Evolutionary conservation across 1,140 invertebrate species (phyloP).

Genomic region (Ctenoplectra terminalis): DNA sequence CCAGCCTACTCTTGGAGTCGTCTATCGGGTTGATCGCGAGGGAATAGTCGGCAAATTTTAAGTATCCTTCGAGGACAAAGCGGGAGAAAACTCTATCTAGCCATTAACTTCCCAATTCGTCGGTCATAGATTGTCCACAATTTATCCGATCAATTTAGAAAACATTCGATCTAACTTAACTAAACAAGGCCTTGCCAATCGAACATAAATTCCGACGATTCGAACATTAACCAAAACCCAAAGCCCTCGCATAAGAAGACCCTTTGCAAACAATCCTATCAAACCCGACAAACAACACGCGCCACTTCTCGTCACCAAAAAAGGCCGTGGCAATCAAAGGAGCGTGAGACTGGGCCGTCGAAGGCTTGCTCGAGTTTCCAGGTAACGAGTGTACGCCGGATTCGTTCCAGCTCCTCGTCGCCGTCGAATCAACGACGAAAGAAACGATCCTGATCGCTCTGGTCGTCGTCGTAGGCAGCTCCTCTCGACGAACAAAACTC

Average conservation of each 20-base stretch:
- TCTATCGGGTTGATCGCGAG: conserved; percentile 1
- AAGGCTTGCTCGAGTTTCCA: conserved; percentile 29
- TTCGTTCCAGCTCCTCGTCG: neutral
- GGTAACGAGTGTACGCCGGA: conserved; percentile 22
- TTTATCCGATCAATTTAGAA: too few species aligned
- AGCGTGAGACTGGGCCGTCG: conserved; percentile 4
- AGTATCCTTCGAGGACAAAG: neutral
- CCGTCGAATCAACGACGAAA: neutral
- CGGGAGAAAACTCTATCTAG: too few species aligned
- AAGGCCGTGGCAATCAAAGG: conserved; percentile 20
- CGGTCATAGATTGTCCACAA: too few species aligned
- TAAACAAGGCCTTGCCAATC: too few species aligned
- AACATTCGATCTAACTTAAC: too few species aligned
- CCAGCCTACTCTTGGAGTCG: neutral
- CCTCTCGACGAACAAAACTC: neutral
- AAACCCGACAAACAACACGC: neutral
- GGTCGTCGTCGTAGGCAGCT: neutral
- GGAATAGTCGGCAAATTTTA: conserved; percentile 20
- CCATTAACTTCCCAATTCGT: too few species aligned
- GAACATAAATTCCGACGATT: too few species aligned
- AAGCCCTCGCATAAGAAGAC: neutral
- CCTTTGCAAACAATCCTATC: conserved; percentile 2
- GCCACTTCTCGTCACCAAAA: neutral
- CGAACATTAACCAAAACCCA: too few species aligned
- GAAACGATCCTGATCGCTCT: neutral